A percentile compares a stretch with the other conserved stretches of the same genome.
phyloP scores from a whole-genome alignment of 2,113 vertebrate species.

The Anhinga anhinga region DNA sequence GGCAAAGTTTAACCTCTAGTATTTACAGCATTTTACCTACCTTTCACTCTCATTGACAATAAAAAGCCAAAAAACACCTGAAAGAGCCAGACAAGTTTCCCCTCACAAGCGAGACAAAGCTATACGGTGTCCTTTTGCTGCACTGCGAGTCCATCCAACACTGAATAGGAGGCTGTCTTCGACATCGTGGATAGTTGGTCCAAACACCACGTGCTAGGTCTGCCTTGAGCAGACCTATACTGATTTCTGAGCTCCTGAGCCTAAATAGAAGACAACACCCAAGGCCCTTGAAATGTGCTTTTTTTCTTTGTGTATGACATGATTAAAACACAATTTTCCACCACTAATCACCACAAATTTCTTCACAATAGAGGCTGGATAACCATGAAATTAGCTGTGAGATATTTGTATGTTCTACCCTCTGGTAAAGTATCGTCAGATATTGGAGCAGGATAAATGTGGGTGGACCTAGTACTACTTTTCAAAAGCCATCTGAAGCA shows the following conservation, averaged over 20 bases:
- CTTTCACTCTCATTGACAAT: background rate
- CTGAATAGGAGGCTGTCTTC: background rate
- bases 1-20: background rate
- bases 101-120: background rate
- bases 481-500: background rate
- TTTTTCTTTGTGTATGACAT: background rate
- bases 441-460: background rate
- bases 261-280: background rate
- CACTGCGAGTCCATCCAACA: rapidly evolving
- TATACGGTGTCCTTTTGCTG: background rate
- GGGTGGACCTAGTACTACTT: background rate
- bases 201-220: background rate
- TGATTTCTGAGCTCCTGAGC: background rate
- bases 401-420: background rate
- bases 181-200: background rate
- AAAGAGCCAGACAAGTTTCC: background rate
- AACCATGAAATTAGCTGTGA: background rate
- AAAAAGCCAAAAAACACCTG: background rate
- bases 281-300: background rate
- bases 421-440: background rate
- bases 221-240: background rate
- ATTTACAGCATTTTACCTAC: background rate
- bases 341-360: background rate
- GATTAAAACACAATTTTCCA: background rate
- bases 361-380: background rate